Evolutionary conservation across 1,140 invertebrate genomes (phyloP).

Genomic region (Bradysia coprophila): DNA sequence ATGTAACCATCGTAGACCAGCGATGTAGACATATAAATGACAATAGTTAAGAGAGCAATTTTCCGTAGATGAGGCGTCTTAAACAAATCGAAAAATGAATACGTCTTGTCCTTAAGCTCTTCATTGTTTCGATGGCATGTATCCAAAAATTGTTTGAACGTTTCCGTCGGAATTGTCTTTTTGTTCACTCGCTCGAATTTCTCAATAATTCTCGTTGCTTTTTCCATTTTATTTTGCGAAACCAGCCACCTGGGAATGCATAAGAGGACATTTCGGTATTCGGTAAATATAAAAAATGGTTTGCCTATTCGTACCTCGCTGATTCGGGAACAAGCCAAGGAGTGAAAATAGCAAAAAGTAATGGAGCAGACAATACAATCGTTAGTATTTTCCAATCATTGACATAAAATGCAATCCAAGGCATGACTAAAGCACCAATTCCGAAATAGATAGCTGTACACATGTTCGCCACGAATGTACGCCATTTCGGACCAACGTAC

Average conservation of each 20-base stretch:
- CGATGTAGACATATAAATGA: slow-evolving; percentile 35
- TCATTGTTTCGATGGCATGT: background rate
- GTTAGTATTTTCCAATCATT: background rate
- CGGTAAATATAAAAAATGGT: no score
- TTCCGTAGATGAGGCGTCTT: slow-evolving; percentile 31
- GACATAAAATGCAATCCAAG: background rate
- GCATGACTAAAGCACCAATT: background rate
- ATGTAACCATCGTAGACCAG: slow-evolving; percentile 49
- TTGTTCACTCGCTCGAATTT: background rate
- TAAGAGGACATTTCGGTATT: no score
- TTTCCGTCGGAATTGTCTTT: no score
- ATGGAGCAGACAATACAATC: background rate
- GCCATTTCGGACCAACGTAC: slow-evolving; percentile 10
- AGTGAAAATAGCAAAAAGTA: background rate
- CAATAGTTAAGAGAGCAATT: slow-evolving; percentile 32
- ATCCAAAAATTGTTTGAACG: no score
- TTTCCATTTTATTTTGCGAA: background rate
- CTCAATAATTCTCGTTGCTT: background rate
- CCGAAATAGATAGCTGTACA: background rate
- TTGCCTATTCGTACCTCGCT: slow-evolving; percentile 17
- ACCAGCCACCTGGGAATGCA: no score
- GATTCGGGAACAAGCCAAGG: background rate
- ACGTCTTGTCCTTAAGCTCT: slow-evolving; percentile 11
- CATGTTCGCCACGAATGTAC: background rate
- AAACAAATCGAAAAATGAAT: slow-evolving; percentile 34